Conservation (phyloP, 2,888 invertebrate genomes). For the Ischnura elegans region DNA sequence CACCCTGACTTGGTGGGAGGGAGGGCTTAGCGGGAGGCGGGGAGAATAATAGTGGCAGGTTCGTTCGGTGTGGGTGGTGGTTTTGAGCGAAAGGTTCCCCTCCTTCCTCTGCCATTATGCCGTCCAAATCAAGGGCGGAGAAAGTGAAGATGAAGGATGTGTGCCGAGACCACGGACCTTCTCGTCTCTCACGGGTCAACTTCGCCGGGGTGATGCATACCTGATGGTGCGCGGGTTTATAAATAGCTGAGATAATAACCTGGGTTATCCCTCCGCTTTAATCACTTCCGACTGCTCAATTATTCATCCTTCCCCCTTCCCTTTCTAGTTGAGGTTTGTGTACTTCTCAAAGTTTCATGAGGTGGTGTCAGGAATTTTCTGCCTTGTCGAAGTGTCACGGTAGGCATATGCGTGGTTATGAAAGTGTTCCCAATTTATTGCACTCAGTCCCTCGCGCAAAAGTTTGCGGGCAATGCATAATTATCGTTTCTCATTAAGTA, state of each 20-base stretch:
- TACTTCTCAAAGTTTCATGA: not conserved
- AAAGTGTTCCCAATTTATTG: not conserved
- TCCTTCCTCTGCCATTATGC: slow-evolving; percentile 29
- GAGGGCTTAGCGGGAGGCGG: not conserved
- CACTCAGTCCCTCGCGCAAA: not conserved
- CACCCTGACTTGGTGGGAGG: too few relatives aligned
- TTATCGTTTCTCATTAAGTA: not conserved
- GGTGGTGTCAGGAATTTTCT: not conserved
- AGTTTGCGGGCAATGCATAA: not conserved
- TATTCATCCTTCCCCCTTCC: slow-evolving; percentile 5
- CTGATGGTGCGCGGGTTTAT: not conserved
- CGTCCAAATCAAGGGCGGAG: slow-evolving; percentile 48
- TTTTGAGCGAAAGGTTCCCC: not conserved
- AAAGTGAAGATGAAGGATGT: slow-evolving; percentile 57
- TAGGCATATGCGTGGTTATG: not conserved
- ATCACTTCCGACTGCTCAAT: slow-evolving; percentile 26
- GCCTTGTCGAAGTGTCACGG: not conserved
- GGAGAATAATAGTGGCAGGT: not conserved
- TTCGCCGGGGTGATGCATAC: not conserved
- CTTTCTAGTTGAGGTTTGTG: slow-evolving; percentile 6
- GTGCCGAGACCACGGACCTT: not conserved
- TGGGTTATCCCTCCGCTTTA: slow-evolving; percentile 20
- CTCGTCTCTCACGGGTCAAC: not conserved
- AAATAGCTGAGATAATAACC: slow-evolving; percentile 1
- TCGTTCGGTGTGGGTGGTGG: not conserved